Evolutionary conservation across 2,113 vertebrate species (phyloP), one percentile per base, ranked within the genome.

Genomic region (Okapia johnstoni): DNA sequence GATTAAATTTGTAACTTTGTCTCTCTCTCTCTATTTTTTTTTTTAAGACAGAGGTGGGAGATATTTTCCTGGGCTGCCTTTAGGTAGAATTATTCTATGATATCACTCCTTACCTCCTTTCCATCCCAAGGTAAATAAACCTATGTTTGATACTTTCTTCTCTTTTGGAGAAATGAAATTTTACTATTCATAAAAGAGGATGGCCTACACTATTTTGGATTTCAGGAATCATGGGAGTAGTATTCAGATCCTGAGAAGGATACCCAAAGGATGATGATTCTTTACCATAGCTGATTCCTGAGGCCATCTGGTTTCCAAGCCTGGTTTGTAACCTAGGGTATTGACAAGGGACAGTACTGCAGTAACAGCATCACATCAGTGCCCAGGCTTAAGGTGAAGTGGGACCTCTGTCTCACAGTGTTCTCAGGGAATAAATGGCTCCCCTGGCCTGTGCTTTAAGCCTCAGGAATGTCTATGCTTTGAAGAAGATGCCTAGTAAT

Each of bases 361-460:
- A 15, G 23, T 21, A 23, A 25, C 11, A 66, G 40, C 7, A 7
- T 17, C 33, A 48, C 2, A 28, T 7, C 28, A 3, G 9, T 36
- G n/a, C 25, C 30, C 1, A 0, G 23, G 1, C 19, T 84, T 84
- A 17, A 54, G 21, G 14, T 15, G 43, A 25, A 17, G 5, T 0
- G 0, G 54, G 43, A 6, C 17, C 46, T 43, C n/a, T 2, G 6
- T 13, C 6, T 33, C 36, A 23, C 2, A 16, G 6, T 43, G 28
- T 48, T 87, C 55, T 85, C 3, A 23, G 36, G 23, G 10, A 23
- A 23, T 40, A 43, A 90, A 19, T 0, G 3, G 6, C 26, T 61
- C 7, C 6, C 13, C 4, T 60, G 11, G 28, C 23, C 6, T 76
- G 14, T 57, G 2, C 3, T 26, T 76, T 3, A 19, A 63, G 60